Percentiles rank a stretch among this genome's conserved stretches.
Evolutionary conservation across 2,888 invertebrate genomes (phyloP).

Genomic region (Gerris lacustris): DNA sequence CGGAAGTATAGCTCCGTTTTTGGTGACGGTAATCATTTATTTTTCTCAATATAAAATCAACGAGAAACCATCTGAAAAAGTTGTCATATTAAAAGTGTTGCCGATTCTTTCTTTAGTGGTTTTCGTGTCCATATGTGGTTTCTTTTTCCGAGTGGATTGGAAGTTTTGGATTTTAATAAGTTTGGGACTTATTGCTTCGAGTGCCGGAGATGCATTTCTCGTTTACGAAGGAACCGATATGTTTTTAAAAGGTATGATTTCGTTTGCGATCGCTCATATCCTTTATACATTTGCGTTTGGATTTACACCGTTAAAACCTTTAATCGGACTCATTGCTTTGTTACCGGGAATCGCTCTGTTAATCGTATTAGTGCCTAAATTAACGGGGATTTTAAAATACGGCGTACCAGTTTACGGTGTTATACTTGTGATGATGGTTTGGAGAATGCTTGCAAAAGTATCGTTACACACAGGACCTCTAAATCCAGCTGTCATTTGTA

Average conservation of each 20-base stretch:
- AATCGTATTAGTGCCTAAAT: background rate
- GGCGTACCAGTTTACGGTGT: background rate
- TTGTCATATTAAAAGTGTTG: background rate
- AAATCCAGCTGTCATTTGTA: background rate
- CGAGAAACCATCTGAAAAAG: background rate
- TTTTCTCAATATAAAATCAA: background rate
- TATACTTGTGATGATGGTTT: background rate
- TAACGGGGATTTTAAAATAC: conserved; percentile 1
- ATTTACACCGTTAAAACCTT: background rate
- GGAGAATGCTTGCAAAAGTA: background rate
- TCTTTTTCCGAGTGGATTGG: background rate
- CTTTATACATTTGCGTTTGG: background rate
- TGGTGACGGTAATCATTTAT: background rate
- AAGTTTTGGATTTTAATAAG: background rate
- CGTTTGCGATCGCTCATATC: background rate
- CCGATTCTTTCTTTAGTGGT: background rate
- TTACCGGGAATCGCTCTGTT: background rate
- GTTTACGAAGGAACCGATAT: background rate
- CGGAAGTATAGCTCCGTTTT: background rate
- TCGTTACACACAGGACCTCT: background rate
- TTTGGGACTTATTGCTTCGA: background rate
- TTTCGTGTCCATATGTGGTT: background rate
- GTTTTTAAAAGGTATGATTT: conserved; percentile 2
- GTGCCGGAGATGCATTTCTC: background rate
- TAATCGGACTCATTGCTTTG: background rate